Evolutionary conservation across 2,888 invertebrate species (phyloP), one percentile per base, ranked within the genome.

Genomic region (Drosophila algonquin): DNA sequence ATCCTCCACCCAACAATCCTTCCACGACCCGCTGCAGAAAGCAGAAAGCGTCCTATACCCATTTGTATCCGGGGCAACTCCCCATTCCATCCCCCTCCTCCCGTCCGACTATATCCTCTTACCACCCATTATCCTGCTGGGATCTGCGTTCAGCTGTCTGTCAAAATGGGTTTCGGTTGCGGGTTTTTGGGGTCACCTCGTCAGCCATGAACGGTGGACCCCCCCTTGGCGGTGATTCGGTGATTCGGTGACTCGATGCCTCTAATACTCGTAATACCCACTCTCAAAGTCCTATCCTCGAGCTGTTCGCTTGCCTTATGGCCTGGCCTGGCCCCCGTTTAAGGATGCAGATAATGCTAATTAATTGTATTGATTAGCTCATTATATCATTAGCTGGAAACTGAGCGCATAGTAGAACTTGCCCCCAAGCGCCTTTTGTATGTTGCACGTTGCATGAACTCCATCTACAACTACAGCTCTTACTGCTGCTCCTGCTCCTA

Each of bases 291-390:
- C 2, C 40, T 14, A 6, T 40, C 40, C 40, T 40, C 14, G 40
- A 46, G 46, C 46, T n/a, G 9, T 18, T 4, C 18, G n/a, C 9
- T 10, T 9, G 53, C 52, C 59, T 47, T 10, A n/a, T 40, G 52
- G 21, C 27, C 5, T 40, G 52, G 21, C 27, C 5, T 10, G 21
- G 8, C 30, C 51, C 48, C 62, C 69, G 55, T 57, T 73, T 51
- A 59, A 64, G 40, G 61, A 56, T 76, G 78, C 78, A 71, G 74
- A 70, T 80, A 76, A 86, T 82, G 78, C 71, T 78, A 82, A 83
- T 87, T 85, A 87, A 83, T 87, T 85, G 76, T 64, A 85, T 85
- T 83, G 82, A 83, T 83, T 87, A 85, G 73, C 83, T 75, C 73
- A 77, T 88, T 83, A 85, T 71, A 73, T 79, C 67, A 77, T 87